A percentile compares a stretch with the other conserved stretches of the same genome.
phyloP scores from a whole-genome alignment of 2,888 invertebrate species.

The Perithous albicinctus region DNA sequence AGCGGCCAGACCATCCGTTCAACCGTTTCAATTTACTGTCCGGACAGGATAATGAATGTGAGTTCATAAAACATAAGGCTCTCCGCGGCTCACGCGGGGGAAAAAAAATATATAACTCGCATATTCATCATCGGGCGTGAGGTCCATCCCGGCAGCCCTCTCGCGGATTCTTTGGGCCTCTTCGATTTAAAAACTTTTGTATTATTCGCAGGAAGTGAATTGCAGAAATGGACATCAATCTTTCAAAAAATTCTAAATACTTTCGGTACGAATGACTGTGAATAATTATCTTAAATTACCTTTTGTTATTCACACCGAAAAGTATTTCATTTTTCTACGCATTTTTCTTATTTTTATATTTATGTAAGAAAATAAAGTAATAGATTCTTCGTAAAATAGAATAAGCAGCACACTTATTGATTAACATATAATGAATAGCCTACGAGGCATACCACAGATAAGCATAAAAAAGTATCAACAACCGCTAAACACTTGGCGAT shows the following conservation, averaged over 20 bases:
- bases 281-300: too few relatives aligned
- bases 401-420: not conserved
- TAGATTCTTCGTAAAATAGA: not conserved
- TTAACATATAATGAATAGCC: not conserved
- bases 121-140: constrained; percentile 68
- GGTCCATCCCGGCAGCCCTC: constrained; percentile 48
- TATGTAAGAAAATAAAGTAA: not conserved
- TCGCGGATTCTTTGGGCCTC: constrained; percentile 63
- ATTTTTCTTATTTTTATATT: too few relatives aligned
- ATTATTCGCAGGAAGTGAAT: constrained; percentile 43
- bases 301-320: not conserved
- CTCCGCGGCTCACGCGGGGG: constrained; percentile 53
- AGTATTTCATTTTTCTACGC: too few relatives aligned
- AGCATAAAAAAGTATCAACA: constrained; percentile 6
- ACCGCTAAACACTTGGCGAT: not conserved
- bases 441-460: not conserved
- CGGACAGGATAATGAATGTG: constrained; percentile 73
- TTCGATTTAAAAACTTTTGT: constrained; percentile 65
- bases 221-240: constrained; percentile 35
- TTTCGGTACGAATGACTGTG: too few relatives aligned
- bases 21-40: constrained; percentile 74
- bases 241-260: too few relatives aligned
- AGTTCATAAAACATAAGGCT: constrained; percentile 74
- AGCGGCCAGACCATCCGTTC: constrained; percentile 69
- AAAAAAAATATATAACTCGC: constrained; percentile 58